Percentiles rank a stretch among this genome's conserved stretches.
Evolutionary conservation across 2,888 invertebrate species (phyloP).

Genomic region (Polydrusus cervinus): DNA sequence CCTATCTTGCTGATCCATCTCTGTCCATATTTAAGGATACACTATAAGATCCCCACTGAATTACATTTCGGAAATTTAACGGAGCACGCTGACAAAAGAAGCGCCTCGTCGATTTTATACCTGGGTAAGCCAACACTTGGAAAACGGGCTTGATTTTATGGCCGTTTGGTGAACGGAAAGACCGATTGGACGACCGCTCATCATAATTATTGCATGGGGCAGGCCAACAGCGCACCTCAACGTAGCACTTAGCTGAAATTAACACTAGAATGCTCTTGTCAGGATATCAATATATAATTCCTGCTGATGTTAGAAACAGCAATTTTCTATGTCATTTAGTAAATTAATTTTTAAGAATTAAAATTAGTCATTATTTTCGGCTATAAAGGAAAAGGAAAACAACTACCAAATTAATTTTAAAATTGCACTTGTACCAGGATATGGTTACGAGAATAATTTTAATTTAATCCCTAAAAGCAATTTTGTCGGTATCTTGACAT

Average conservation of each 20-base stretch:
- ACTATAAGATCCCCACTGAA: conserved; percentile 40
- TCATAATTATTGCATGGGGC: conserved; percentile 48
- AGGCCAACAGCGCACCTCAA: neutral
- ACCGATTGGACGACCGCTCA: conserved; percentile 41
- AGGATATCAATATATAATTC: neutral
- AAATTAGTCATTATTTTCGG: too few relatives aligned
- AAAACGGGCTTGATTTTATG: conserved; percentile 43
- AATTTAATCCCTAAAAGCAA: too few relatives aligned
- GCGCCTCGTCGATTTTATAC: conserved; percentile 47
- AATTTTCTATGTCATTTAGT: too few relatives aligned
- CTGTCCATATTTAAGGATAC: conserved; percentile 8
- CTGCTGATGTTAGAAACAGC: neutral
- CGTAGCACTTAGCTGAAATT: conserved; percentile 22
- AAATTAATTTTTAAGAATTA: too few relatives aligned
- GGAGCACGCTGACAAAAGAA: conserved; percentile 36
- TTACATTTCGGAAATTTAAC: conserved; percentile 42
- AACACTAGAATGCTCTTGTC: conserved; percentile 2
- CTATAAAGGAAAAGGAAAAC: too few relatives aligned
- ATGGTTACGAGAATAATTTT: too few relatives aligned
- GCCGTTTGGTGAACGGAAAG: conserved; percentile 39
- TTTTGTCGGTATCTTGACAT: too few relatives aligned
- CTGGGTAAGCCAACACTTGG: conserved; percentile 38
- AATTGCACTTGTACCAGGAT: too few relatives aligned
- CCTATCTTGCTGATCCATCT: neutral
- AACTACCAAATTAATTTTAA: too few relatives aligned